phyloP scores from a whole-genome alignment of 2,113 vertebrate species.

The Sakesphorus luctuosus region DNA sequence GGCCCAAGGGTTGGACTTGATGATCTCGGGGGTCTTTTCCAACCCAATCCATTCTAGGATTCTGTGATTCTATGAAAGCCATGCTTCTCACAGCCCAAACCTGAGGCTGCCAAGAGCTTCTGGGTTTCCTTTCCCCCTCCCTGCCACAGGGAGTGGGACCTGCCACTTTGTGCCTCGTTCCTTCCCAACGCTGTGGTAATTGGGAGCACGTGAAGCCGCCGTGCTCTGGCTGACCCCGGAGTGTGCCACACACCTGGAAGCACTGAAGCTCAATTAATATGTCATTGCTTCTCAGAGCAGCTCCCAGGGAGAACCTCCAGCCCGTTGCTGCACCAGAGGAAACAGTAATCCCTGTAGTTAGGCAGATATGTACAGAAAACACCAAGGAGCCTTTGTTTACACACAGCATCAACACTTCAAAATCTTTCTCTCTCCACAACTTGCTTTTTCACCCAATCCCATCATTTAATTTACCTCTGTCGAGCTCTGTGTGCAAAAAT shows the following conservation, averaged over 20 bases:
- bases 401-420: neutral
- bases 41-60: too few species aligned
- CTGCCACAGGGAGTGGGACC: too few species aligned
- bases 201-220: conserved; percentile 73
- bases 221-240: conserved; percentile 72
- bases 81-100: too few species aligned
- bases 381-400: conserved; percentile 42
- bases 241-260: conserved; percentile 84
- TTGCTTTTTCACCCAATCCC: neutral
- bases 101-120: too few species aligned
- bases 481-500: neutral
- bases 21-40: too few species aligned
- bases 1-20: too few species aligned
- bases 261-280: conserved; percentile 81
- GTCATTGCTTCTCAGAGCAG: conserved; percentile 75
- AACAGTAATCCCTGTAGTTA: conserved; percentile 45
- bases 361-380: conserved; percentile 46
- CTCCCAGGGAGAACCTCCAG: conserved; percentile 77
- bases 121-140: too few species aligned
- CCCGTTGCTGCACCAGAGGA: conserved; percentile 31
- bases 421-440: neutral
- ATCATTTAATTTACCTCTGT: neutral
- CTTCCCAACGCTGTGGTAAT: conserved; percentile 54
- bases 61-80: too few species aligned
- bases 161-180: too few species aligned